These are phyloP conservation scores for Ahaetulla prasina DNA, from an alignment of 2,113 vertebrate species.

Conservation along the genomic window DNA sequence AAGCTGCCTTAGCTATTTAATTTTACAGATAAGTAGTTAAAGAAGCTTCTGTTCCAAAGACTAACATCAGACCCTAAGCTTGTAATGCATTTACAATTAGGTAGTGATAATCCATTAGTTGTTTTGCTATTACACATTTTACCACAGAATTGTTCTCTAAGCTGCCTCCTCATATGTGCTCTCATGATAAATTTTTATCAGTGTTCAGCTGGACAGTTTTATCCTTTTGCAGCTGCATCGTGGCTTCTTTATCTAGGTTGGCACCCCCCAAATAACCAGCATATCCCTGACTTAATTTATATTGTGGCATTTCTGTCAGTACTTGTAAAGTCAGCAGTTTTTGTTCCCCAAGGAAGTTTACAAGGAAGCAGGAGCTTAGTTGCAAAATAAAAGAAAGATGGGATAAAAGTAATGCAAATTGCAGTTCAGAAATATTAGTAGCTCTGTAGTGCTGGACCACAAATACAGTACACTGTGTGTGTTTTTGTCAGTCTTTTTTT, in stretches of 20 bases:
- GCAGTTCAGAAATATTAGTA: slow-evolving; percentile 45
- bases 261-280: slow-evolving; percentile 37
- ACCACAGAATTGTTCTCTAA: slow-evolving; percentile 58
- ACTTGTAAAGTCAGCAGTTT: slow-evolving; percentile 77
- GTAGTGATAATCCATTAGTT: slow-evolving; percentile 44
- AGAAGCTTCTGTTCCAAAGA: neutral
- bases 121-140: slow-evolving; percentile 61
- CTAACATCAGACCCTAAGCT: neutral
- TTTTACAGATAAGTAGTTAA: slow-evolving; percentile 20
- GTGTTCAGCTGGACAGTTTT: slow-evolving; percentile 59
- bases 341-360: slow-evolving; percentile 68
- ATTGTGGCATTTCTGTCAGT: slow-evolving; percentile 65
- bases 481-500: slow-evolving; percentile 25
- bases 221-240: slow-evolving; percentile 48
- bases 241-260: slow-evolving; percentile 73
- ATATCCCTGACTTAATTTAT: slow-evolving; percentile 63
- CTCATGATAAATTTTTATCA: slow-evolving; percentile 76
- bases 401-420: slow-evolving; percentile 69
- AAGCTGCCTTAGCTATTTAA: neutral
- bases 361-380: slow-evolving; percentile 64
- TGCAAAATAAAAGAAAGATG: slow-evolving; percentile 67
- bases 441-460: slow-evolving; percentile 20
- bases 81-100: slow-evolving; percentile 24
- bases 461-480: slow-evolving; percentile 28
- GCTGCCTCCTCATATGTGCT: slow-evolving; percentile 51